Conservation (phyloP, 1,140 invertebrate genomes). For the Meteorus sp. region DNA sequence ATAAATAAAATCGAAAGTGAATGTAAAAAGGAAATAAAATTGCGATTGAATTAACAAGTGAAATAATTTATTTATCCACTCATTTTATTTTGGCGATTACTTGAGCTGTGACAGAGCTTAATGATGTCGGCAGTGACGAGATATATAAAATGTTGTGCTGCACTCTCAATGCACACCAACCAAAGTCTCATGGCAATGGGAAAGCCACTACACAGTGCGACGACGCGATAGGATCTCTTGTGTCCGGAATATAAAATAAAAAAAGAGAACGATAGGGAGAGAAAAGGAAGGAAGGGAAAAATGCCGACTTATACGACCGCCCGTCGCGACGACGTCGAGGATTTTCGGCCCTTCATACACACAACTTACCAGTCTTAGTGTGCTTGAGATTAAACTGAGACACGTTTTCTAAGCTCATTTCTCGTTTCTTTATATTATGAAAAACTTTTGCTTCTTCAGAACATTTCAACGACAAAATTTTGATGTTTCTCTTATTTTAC, state of each 20-base stretch:
- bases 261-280: conserved; percentile 13
- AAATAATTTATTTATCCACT: neutral
- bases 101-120: neutral
- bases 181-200: neutral
- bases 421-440: neutral
- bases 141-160: no score
- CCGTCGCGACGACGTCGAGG: conserved; percentile 13
- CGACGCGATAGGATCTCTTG: conserved; percentile 4
- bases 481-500: no score
- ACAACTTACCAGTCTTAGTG: neutral
- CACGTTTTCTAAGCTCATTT: neutral
- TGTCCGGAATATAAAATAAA: no score
- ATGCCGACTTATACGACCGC: conserved; percentile 12
- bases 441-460: neutral
- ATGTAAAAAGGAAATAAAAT: neutral
- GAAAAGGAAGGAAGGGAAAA: conserved; percentile 4
- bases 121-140: neutral
- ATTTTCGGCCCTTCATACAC: conserved; percentile 9
- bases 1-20: no score
- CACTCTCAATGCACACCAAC: neutral
- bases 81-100: neutral
- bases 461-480: no score
- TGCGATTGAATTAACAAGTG: neutral
- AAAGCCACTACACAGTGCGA: neutral
- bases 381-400: conserved; percentile 8